phyloP scores from a whole-genome alignment of 2,888 invertebrate genomes.

The Gymnosoma rotundatum region DNA sequence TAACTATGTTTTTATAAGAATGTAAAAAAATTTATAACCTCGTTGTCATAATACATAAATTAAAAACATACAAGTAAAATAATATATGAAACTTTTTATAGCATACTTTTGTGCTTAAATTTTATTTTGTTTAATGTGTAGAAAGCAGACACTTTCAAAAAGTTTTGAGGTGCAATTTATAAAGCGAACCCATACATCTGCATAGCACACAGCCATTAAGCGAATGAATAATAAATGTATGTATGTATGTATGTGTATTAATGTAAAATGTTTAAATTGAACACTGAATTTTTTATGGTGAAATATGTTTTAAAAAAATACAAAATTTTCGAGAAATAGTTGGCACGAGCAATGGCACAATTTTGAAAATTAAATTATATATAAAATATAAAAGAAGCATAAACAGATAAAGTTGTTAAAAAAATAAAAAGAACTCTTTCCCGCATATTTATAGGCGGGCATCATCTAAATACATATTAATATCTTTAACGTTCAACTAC shows the following conservation, averaged over 20 bases:
- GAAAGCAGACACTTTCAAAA: neutral
- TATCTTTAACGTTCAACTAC: neutral
- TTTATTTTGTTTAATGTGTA: constrained; percentile 16
- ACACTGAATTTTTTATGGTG: constrained; percentile 4
- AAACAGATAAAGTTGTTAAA: neutral
- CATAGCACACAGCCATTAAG: neutral
- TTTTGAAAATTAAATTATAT: constrained; percentile 9
- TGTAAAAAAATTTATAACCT: neutral
- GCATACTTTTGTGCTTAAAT: constrained; percentile 18
- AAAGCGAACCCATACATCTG: constrained; percentile 3
- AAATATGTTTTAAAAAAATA: neutral
- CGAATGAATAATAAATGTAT: no score
- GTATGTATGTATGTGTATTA: neutral
- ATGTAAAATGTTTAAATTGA: constrained; percentile 36
- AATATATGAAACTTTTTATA: constrained; percentile 33
- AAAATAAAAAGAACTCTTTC: neutral
- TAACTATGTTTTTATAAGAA: constrained; percentile 18
- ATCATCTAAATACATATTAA: neutral
- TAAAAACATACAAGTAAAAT: constrained; percentile 31
- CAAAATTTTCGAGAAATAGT: neutral
- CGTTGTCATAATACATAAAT: neutral
- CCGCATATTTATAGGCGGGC: constrained; percentile 6
- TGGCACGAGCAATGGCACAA: constrained; percentile 18
- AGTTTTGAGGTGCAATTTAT: constrained; percentile 36
- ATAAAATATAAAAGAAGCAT: constrained; percentile 9